Conservation (phyloP, 37 sponge, comb jelly and placozoan species). For the Beroe ovata region DNA sequence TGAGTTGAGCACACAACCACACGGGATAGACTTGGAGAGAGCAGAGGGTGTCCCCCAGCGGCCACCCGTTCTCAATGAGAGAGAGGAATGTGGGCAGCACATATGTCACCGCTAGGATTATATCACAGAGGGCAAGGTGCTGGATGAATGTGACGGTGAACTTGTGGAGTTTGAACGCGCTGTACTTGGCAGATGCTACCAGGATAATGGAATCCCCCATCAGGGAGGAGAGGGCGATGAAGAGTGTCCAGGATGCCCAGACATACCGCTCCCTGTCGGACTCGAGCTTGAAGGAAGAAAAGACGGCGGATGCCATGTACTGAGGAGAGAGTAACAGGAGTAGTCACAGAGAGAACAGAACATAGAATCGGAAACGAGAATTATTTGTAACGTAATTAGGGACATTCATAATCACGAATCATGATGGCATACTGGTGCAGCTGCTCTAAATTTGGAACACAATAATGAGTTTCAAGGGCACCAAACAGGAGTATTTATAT, state of each 20-base stretch:
- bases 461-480: no score
- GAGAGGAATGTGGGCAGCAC: constrained; percentile 1
- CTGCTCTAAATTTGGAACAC: no score
- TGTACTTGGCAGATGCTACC: constrained; percentile 28
- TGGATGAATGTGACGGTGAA: constrained; percentile 34
- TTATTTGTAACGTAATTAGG: no score
- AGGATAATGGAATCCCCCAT: constrained; percentile 4
- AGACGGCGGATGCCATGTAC: not conserved
- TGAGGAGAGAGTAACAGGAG: no score
- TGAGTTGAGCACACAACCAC: constrained; percentile 6
- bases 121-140: constrained; percentile 16
- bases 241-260: constrained; percentile 24
- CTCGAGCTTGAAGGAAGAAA: not conserved
- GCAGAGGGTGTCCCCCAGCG: not conserved
- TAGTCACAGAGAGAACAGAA: no score
- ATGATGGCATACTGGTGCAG: no score
- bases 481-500: no score
- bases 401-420: no score
- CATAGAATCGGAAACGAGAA: no score
- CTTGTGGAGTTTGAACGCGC: constrained; percentile 32
- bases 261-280: not conserved
- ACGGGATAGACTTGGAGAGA: constrained; percentile 9
- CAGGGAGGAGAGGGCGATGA: constrained; percentile 7
- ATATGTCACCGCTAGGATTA: constrained; percentile 1
- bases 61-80: not conserved